These are phyloP conservation scores for Cepphus grylle DNA, from an alignment of 2,113 vertebrate species.

Conservation along the genomic window DNA sequence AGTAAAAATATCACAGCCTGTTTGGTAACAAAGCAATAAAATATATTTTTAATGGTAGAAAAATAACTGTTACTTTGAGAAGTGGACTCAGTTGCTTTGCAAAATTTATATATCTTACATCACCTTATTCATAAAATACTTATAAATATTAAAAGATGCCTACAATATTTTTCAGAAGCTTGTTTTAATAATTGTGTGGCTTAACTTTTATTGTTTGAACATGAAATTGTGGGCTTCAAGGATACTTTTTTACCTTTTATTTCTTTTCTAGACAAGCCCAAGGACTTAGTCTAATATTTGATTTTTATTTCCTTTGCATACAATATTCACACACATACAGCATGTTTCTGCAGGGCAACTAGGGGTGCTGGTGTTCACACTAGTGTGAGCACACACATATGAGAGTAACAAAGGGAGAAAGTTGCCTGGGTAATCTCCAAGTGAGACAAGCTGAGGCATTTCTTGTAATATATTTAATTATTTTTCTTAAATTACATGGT, in stretches of 20 bases:
- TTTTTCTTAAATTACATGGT: background rate
- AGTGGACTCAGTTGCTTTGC: background rate
- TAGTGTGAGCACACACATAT: background rate
- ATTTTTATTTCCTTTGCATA: background rate
- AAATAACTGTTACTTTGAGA: background rate
- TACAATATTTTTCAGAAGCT: background rate
- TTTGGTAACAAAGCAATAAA: background rate
- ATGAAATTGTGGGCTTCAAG: background rate
- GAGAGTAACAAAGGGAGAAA: background rate
- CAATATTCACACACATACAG: background rate
- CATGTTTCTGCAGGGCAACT: background rate
- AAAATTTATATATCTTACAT: background rate
- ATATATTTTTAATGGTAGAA: background rate
- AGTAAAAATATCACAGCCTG: background rate
- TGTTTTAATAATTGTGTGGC: background rate
- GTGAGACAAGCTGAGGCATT: background rate
- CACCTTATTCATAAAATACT: background rate
- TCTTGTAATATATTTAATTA: background rate
- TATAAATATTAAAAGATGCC: background rate
- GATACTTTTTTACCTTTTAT: background rate
- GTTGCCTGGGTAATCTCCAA: background rate
- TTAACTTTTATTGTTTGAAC: background rate
- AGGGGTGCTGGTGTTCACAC: background rate
- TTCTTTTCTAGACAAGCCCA: background rate
- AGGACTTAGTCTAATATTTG: background rate